phyloP scores from a whole-genome alignment of 2,888 invertebrate species.

The Tipula helvola region DNA sequence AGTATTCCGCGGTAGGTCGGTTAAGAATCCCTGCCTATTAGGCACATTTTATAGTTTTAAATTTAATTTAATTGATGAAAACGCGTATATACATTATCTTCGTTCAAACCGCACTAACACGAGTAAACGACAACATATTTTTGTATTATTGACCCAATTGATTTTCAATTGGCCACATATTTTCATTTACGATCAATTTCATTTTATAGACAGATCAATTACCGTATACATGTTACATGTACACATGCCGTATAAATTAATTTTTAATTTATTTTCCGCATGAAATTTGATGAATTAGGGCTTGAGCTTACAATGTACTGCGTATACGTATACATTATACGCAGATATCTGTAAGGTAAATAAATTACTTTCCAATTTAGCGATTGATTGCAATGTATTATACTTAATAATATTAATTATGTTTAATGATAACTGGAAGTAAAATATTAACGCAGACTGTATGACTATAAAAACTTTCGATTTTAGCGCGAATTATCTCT shows the following conservation, averaged over 20 bases:
- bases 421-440: not conserved
- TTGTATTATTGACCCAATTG: not conserved
- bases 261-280: not conserved
- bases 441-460: not conserved
- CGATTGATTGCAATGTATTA: not conserved
- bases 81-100: not conserved
- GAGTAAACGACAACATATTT: not conserved
- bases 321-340: not conserved
- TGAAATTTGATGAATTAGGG: not conserved
- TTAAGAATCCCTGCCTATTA: not conserved
- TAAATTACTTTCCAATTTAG: not conserved
- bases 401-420: not conserved
- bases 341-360: no score
- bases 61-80: not conserved
- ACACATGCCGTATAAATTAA: not conserved
- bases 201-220: not conserved
- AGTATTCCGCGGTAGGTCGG: no score
- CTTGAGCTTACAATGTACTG: not conserved
- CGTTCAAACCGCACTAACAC: no score
- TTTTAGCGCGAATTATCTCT: not conserved
- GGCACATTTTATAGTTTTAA: not conserved
- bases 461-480: not conserved
- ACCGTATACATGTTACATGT: not conserved
- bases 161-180: not conserved
- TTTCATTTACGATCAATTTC: not conserved